A percentile compares a stretch with the other conserved stretches of the same genome.
Conservation (phyloP, 2,888 invertebrate genomes). For the Exocentrus adspersus region DNA sequence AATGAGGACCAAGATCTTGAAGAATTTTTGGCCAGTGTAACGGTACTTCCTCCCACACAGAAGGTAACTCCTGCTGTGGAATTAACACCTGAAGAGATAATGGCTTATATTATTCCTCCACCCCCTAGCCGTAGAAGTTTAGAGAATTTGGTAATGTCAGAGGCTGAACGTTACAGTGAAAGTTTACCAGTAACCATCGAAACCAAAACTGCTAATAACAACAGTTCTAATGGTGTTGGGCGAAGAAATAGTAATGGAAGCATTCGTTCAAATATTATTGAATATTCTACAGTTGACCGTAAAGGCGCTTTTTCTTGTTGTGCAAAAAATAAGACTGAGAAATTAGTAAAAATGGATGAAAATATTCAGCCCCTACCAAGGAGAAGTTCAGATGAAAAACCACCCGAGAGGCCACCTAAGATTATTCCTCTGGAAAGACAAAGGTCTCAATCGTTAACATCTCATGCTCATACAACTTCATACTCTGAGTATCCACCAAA, state of each 20-base stretch:
- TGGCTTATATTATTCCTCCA: constrained; percentile 86
- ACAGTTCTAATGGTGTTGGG: constrained; percentile 33
- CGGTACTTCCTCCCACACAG: constrained; percentile 83
- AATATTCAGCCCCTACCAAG: constrained; percentile 73
- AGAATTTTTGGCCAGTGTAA: constrained; percentile 83
- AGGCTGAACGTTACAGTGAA: constrained; percentile 22
- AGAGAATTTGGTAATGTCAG: constrained; percentile 37
- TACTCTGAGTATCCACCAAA: constrained; percentile 61
- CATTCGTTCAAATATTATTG: constrained; percentile 67
- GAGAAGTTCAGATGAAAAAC: constrained; percentile 68
- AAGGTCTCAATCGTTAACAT: constrained; percentile 68
- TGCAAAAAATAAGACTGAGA: constrained; percentile 69
- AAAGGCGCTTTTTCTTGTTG: constrained; percentile 79
- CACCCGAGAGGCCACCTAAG: constrained; percentile 78
- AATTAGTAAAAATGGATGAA: constrained; percentile 59
- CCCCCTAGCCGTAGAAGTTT: constrained; percentile 66
- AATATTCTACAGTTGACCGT: constrained; percentile 77
- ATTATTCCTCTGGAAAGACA: constrained; percentile 66
- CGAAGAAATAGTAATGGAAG: constrained; percentile 68
- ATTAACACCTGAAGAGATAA: constrained; percentile 83
- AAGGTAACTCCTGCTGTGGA: constrained; percentile 80
- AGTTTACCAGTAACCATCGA: constrained; percentile 21
- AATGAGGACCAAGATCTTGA: constrained; percentile 75
- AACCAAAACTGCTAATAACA: constrained; percentile 5
- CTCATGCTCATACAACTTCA: constrained; percentile 31